These are phyloP conservation scores for Andrena cerasifolii DNA, from an alignment of 1,140 invertebrate genomes.

Conservation along the genomic window DNA sequence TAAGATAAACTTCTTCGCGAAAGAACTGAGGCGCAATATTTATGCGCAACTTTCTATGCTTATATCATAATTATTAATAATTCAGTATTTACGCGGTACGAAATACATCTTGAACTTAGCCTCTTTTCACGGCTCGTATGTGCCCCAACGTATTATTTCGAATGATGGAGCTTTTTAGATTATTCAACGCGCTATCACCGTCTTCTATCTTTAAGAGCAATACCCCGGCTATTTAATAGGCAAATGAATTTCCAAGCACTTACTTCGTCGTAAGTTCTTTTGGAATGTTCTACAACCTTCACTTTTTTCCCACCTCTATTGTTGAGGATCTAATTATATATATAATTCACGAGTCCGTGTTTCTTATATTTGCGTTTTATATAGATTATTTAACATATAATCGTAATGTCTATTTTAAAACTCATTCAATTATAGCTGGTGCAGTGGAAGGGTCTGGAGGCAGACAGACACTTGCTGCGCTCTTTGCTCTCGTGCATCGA, in stretches of 20 bases:
- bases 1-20: not conserved
- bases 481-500: constrained; percentile 91
- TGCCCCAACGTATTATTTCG: constrained; percentile 56
- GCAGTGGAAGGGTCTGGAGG: constrained; percentile 91
- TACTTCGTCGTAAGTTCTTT: not conserved
- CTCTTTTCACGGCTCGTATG: constrained; percentile 38
- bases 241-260: not conserved
- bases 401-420: constrained; percentile 9
- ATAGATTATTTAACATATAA: constrained; percentile 13
- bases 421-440: constrained; percentile 85
- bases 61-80: constrained; percentile 21
- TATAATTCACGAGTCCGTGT: not conserved
- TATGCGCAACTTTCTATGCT: not conserved
- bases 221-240: not conserved
- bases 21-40: not conserved
- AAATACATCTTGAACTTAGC: constrained; percentile 52
- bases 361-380: constrained; percentile 12
- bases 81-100: constrained; percentile 16
- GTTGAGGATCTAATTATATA: constrained; percentile 13
- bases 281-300: not conserved
- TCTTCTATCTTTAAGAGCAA: not conserved
- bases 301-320: constrained; percentile 20
- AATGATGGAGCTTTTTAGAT: constrained; percentile 25
- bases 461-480: constrained; percentile 93
- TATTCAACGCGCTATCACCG: not conserved